These are phyloP conservation scores for Corythornis cristatus DNA, from an alignment of 2,113 vertebrate genomes.

Conservation along the genomic window DNA sequence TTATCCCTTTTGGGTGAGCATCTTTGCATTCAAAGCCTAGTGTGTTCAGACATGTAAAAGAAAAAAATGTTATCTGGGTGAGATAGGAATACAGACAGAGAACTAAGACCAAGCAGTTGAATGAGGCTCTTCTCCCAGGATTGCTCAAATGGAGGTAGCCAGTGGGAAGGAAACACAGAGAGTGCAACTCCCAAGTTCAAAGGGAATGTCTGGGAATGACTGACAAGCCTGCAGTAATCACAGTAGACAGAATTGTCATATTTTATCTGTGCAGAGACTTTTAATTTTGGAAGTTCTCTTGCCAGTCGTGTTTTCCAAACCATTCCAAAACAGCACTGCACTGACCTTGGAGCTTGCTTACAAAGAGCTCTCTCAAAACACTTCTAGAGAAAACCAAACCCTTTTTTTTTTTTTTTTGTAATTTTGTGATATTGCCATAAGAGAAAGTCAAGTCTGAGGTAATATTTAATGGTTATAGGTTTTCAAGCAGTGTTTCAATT, in stretches of 20 bases:
- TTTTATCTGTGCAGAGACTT: slow-evolving; percentile 23
- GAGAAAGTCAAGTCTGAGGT: neutral
- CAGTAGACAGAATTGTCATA: slow-evolving; percentile 32
- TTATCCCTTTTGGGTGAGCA: neutral
- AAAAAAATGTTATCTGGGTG: neutral
- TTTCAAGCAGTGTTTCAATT: neutral
- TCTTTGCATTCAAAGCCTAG: neutral
- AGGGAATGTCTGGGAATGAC: neutral
- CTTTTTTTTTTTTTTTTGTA: neutral
- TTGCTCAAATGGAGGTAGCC: neutral
- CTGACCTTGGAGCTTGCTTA: neutral
- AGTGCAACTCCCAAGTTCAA: neutral
- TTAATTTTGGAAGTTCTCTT: slow-evolving; percentile 16
- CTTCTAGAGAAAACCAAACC: neutral
- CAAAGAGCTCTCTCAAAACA: neutral
- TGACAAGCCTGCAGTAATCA: neutral
- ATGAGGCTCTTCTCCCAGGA: neutral
- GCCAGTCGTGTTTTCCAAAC: slow-evolving; percentile 28
- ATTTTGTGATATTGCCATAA: neutral
- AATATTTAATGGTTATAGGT: neutral
- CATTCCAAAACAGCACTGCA: neutral
- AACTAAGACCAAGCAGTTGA: neutral
- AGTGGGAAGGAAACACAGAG: rapidly evolving
- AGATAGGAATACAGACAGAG: neutral
- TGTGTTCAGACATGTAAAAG: neutral